Percentiles rank a stretch among this genome's conserved stretches.
Conservation (phyloP, 2,797 vertebrate species). For the Schizothorax lantsangensis region DNA sequence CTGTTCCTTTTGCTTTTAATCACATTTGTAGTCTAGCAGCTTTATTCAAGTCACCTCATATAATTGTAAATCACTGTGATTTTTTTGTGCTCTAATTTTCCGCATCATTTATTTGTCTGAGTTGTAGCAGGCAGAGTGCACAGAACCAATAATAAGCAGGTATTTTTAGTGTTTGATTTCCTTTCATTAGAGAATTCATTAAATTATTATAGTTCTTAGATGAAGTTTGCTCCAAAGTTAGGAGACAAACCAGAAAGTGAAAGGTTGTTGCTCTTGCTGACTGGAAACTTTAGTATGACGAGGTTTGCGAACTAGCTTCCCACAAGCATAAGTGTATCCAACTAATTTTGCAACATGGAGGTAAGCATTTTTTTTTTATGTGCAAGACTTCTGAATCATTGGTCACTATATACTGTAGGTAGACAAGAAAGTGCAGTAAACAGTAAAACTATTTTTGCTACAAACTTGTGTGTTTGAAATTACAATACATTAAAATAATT, state of each 20-base stretch:
- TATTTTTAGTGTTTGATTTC: slow-evolving; percentile 18
- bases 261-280: neutral
- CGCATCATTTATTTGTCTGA: slow-evolving; percentile 34
- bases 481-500: no score
- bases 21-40: slow-evolving; percentile 20
- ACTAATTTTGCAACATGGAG: no score
- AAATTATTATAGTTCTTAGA: neutral
- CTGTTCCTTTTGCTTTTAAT: slow-evolving; percentile 36
- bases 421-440: no score
- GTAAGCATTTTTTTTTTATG: no score
- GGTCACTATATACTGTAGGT: no score
- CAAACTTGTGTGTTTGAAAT: no score
- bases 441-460: no score
- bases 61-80: slow-evolving; percentile 27
- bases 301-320: neutral
- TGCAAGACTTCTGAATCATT: no score
- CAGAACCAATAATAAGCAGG: slow-evolving; percentile 25
- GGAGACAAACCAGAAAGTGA: neutral
- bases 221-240: neutral
- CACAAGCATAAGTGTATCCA: neutral
- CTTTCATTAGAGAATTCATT: slow-evolving; percentile 24
- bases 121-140: neutral
- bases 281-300: neutral
- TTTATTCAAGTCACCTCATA: slow-evolving; percentile 27
- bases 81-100: slow-evolving; percentile 34